phyloP scores from a whole-genome alignment of 2,113 vertebrate genomes.

The Misgurnus mizolepis region DNA sequence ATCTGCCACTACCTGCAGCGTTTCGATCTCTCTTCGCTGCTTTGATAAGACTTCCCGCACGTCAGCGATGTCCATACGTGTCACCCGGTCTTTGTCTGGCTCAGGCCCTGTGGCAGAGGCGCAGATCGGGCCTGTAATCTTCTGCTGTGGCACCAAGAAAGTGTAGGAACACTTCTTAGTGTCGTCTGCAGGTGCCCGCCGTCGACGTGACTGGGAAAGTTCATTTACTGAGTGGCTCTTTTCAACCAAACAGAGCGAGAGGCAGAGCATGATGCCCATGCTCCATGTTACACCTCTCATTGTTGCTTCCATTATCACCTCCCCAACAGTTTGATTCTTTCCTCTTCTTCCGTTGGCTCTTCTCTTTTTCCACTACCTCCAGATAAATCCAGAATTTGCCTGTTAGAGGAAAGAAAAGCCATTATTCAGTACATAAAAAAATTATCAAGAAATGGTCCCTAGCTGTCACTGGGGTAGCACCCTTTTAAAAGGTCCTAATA shows the following conservation, averaged over 20 bases:
- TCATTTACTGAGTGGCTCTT: slow-evolving; percentile 68
- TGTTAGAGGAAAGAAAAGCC: slow-evolving; percentile 3
- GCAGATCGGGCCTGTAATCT: slow-evolving; percentile 95
- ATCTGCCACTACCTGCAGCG: slow-evolving; percentile 90
- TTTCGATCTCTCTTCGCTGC: slow-evolving; percentile 92
- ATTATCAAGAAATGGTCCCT: too few species aligned
- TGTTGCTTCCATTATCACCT: slow-evolving; percentile 53
- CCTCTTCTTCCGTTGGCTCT: background rate
- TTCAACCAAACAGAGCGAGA: slow-evolving; percentile 68
- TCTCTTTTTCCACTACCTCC: slow-evolving; percentile 14
- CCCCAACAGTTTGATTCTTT: background rate
- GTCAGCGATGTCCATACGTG: slow-evolving; percentile 92
- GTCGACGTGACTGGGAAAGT: slow-evolving; percentile 59
- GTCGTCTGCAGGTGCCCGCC: slow-evolving; percentile 79
- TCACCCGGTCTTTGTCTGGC: slow-evolving; percentile 86
- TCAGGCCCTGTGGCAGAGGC: slow-evolving; percentile 85
- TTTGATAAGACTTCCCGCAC: slow-evolving; percentile 90
- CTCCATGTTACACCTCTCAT: slow-evolving; percentile 84
- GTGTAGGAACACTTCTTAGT: slow-evolving; percentile 93
- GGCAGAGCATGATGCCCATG: slow-evolving; percentile 77
- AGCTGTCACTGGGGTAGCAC: too few species aligned
- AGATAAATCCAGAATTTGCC: slow-evolving; percentile 13
- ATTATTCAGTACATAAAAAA: background rate
- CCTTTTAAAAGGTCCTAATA: too few species aligned
- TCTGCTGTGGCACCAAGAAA: slow-evolving; percentile 93